Evolutionary conservation across 2,797 vertebrate genomes (phyloP).

Genomic region (Xiphorhynchus erythropygius): DNA sequence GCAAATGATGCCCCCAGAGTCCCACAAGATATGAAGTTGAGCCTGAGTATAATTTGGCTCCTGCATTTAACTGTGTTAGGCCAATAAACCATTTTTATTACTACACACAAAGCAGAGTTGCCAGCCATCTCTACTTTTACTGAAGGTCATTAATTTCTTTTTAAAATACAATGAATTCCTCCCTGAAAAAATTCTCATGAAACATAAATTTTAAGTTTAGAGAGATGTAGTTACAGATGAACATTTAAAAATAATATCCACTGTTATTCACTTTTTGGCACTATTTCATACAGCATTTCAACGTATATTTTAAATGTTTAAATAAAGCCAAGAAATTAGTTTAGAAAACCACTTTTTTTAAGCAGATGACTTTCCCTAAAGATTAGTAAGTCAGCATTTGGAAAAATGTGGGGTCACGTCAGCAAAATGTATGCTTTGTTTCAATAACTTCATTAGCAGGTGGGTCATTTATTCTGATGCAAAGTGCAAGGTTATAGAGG

Average conservation of each 20-base stretch:
- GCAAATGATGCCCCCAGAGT: constrained; percentile 7
- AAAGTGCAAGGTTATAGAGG: constrained; percentile 41
- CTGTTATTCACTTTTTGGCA: constrained; percentile 63
- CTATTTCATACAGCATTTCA: constrained; percentile 55
- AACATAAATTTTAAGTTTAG: constrained; percentile 68
- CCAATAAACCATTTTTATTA: constrained; percentile 80
- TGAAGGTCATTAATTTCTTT: constrained; percentile 70
- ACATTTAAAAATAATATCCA: constrained; percentile 61
- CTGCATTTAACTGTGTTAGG: constrained; percentile 23
- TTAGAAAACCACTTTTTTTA: constrained; percentile 14
- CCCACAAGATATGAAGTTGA: not conserved
- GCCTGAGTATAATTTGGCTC: constrained; percentile 45
- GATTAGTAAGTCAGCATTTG: constrained; percentile 15
- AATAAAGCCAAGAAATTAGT: constrained; percentile 39
- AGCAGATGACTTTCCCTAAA: constrained; percentile 31
- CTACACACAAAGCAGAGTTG: constrained; percentile 57
- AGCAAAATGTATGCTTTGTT: constrained; percentile 31
- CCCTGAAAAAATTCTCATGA: constrained; percentile 6
- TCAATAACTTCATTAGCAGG: constrained; percentile 60
- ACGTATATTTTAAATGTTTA: constrained; percentile 32
- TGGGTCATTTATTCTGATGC: constrained; percentile 37
- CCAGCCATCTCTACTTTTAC: constrained; percentile 68
- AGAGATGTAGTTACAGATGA: constrained; percentile 41
- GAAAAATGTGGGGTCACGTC: constrained; percentile 13
- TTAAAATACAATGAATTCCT: constrained; percentile 55